Conservation (phyloP, 2,888 invertebrate species). For the Microplitis deprimator region DNA sequence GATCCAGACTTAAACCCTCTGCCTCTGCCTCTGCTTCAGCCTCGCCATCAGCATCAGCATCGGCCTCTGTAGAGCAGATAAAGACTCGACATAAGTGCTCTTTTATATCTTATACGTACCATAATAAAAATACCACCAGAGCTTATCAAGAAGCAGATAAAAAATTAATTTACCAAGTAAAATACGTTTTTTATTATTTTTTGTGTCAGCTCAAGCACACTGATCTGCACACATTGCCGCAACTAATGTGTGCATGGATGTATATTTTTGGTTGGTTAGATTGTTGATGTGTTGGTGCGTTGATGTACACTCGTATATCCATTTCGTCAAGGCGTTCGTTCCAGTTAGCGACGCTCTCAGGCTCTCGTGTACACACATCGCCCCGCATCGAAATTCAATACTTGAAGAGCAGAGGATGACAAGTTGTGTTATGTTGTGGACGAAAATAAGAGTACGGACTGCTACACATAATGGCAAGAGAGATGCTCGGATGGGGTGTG, state of each 20-base stretch:
- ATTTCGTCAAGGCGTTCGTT: slow-evolving; percentile 23
- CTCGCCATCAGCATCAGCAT: no score
- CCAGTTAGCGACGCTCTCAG: slow-evolving; percentile 42
- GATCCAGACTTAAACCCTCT: no score
- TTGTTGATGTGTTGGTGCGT: no score
- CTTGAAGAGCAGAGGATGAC: slow-evolving; percentile 32
- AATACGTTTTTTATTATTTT: not conserved
- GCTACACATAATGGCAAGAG: not conserved
- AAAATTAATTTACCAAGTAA: not conserved
- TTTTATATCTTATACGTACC: not conserved
- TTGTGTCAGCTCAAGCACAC: not conserved
- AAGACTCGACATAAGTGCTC: not conserved
- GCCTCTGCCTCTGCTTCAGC: no score
- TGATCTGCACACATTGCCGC: no score
- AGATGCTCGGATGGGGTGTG: not conserved
- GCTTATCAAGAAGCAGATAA: not conserved
- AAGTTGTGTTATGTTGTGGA: not conserved
- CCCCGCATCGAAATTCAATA: slow-evolving; percentile 50
- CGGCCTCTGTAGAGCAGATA: not conserved
- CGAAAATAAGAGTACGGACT: not conserved
- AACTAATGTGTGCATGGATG: no score
- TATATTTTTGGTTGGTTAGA: no score
- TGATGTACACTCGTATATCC: not conserved
- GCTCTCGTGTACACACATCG: slow-evolving; percentile 34
- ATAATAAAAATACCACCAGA: not conserved